phyloP scores from a whole-genome alignment of 2,888 invertebrate genomes.

The Diloba caeruleocephala region DNA sequence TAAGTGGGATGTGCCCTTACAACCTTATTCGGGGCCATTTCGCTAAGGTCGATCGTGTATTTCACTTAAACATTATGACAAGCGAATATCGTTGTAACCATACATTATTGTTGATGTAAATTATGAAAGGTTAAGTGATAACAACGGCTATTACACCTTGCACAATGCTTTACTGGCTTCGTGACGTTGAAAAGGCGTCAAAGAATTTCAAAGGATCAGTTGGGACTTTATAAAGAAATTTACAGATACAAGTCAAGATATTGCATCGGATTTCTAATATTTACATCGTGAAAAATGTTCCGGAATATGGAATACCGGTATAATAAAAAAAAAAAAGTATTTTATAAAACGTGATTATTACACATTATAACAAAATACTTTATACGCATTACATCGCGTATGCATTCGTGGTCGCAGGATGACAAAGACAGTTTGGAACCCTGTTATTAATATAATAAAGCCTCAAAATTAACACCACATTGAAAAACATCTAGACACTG shows the following conservation, averaged over 20 bases:
- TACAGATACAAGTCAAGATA: neutral
- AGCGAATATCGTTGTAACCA: slow-evolving; percentile 52
- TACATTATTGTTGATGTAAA: slow-evolving; percentile 59
- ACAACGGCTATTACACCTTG: slow-evolving; percentile 44
- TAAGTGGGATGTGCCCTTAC: neutral
- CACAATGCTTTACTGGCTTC: slow-evolving; percentile 38
- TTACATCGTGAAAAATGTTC: too few species aligned
- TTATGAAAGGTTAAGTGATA: slow-evolving; percentile 65
- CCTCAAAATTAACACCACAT: too few species aligned
- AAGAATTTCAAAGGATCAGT: slow-evolving; percentile 25
- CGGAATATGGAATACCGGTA: too few species aligned
- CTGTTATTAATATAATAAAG: too few species aligned
- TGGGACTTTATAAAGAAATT: slow-evolving; percentile 13
- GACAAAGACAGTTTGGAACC: too few species aligned
- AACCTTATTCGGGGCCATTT: slow-evolving; percentile 20
- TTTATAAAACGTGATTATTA: too few species aligned
- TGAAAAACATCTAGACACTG: too few species aligned
- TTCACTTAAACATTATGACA: slow-evolving; percentile 68
- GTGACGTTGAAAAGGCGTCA: slow-evolving; percentile 34
- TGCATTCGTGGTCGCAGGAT: too few species aligned
- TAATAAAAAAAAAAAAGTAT: too few species aligned
- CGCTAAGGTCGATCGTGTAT: slow-evolving; percentile 62
- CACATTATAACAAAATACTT: too few species aligned
- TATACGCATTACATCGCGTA: too few species aligned
- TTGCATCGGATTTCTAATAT: too few species aligned